Conservation (phyloP, 2,888 invertebrate genomes). For the Beris morrisii region DNA sequence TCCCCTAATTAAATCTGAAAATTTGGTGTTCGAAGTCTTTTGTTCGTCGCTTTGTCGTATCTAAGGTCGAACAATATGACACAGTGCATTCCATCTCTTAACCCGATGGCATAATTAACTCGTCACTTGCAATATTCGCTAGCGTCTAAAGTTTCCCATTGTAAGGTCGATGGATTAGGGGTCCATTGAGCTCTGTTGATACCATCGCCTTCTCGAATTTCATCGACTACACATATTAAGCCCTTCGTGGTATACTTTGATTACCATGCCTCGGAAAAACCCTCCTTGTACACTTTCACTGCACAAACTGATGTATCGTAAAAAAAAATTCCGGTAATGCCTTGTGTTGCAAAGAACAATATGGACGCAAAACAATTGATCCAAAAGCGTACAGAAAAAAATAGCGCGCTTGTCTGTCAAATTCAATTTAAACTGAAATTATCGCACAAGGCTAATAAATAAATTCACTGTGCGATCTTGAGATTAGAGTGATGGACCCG, state of each 20-base stretch:
- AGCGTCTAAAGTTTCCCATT: slow-evolving; percentile 25
- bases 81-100: too few species aligned
- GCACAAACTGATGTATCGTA: too few species aligned
- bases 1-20: slow-evolving; percentile 33
- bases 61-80: too few species aligned
- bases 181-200: background rate
- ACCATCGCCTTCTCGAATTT: slow-evolving; percentile 37
- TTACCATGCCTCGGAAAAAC: too few species aligned
- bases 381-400: slow-evolving; percentile 46
- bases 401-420: slow-evolving; percentile 57
- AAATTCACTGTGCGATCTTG: slow-evolving; percentile 14
- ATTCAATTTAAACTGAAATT: slow-evolving; percentile 47
- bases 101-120: slow-evolving; percentile 33
- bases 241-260: too few species aligned
- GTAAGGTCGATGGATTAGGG: background rate
- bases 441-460: slow-evolving; percentile 36
- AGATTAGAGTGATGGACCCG: too few species aligned
- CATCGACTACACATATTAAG: background rate
- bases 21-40: slow-evolving; percentile 20
- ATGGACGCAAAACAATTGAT: slow-evolving; percentile 16
- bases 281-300: too few species aligned
- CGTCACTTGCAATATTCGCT: slow-evolving; percentile 34
- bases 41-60: background rate
- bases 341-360: slow-evolving; percentile 3
- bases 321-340: background rate